Evolutionary conservation across 2,797 vertebrate genomes (phyloP), one percentile per base, ranked within the genome.

Genomic region (Gymnopithys bicolor): DNA sequence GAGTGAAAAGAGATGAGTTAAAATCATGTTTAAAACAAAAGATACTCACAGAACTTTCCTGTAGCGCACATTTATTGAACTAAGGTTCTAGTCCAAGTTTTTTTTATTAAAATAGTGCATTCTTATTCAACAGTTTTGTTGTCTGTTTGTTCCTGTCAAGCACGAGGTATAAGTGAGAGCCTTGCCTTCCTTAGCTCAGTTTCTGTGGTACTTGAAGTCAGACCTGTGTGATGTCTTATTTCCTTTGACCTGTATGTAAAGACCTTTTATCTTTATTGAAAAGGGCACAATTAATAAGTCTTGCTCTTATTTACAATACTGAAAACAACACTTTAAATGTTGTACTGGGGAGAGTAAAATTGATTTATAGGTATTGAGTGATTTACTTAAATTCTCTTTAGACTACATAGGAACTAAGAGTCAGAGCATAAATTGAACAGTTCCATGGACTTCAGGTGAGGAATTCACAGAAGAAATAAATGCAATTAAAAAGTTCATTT

Each of bases 301-400:
- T 49, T 78, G 9, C 75, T 76, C 28, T 79, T 21, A 37, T 64
- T 73, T 83, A 49, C 19, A 53, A 1, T 62, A 67, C 30, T 43
- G 8, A 68, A 67, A 80, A 33, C 22, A 74, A 32, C 5, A 33
- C 35, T 75, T 78, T 6, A 27, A n/a, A 24, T 80, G 10, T 9
- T 28, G 48, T 18, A 51, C 27, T 17, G 10, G 11, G 4, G 28
- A 39, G 8, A 3, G 1, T 56, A 30, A 63, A 79, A 63, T 14
- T 32, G 4, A 32, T 5, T 66, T 73, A 30, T 5, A 11, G 1
- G 1, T 51, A 33, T 0, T 68, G 48, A 39, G 69, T 35, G 6
- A 12, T 67, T 82, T 0, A 22, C 84, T 41, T 81, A 45, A 67
- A 13, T 60, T 88, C 7, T 45, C 2, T 77, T 70, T 58, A 13